Conservation (phyloP, 2,113 vertebrate genomes). For the Puntigrus tetrazona region DNA sequence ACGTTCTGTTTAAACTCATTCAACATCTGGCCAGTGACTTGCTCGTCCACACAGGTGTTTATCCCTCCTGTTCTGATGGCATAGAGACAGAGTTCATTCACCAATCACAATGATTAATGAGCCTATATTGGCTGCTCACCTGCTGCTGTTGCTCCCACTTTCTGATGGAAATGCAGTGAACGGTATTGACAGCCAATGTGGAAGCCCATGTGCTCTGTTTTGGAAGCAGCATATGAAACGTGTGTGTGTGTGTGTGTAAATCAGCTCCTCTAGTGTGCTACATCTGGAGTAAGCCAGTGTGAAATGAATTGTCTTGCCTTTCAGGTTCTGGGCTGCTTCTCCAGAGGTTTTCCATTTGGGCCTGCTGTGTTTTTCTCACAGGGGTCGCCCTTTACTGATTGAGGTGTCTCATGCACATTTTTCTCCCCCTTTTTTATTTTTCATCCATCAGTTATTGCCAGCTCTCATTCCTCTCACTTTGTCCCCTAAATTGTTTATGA, state of each 20-base stretch:
- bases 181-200: constrained; percentile 37
- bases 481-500: not conserved
- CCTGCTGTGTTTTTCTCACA: constrained; percentile 25
- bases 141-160: constrained; percentile 37
- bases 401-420: not conserved
- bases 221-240: constrained; percentile 2
- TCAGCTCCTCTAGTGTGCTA: constrained; percentile 34
- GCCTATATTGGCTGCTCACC: constrained; percentile 38
- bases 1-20: constrained; percentile 24
- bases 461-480: not conserved
- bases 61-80: not conserved
- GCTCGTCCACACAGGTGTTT: constrained; percentile 48
- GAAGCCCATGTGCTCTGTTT: constrained; percentile 13
- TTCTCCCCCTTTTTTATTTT: not conserved
- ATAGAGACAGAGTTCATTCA: constrained; percentile 35
- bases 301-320: constrained; percentile 55
- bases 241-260: constrained; percentile 6
- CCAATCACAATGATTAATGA: constrained; percentile 55
- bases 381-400: constrained; percentile 28
- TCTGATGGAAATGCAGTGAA: constrained; percentile 40
- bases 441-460: not conserved
- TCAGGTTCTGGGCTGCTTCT: constrained; percentile 45
- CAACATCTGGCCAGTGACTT: constrained; percentile 47
- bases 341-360: constrained; percentile 46
- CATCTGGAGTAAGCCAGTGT: constrained; percentile 55